Evolutionary conservation across 2,888 invertebrate genomes (phyloP), one percentile per base, ranked within the genome.

Genomic region (Plemyria rubiginata): DNA sequence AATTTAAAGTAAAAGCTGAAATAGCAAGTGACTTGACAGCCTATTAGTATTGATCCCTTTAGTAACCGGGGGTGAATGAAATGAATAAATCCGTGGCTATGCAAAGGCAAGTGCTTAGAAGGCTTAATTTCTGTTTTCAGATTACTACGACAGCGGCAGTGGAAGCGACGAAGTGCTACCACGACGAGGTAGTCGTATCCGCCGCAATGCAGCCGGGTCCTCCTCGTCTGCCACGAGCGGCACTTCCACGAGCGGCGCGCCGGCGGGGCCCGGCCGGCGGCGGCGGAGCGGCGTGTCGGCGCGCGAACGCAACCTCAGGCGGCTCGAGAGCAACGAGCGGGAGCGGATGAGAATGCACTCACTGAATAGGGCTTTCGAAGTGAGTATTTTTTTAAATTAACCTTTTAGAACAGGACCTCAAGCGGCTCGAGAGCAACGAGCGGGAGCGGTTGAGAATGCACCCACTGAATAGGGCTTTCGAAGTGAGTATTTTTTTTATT

Each of bases 331-430:
- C 86, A 98, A 98, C 85, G 98, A 98, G 85, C 93, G 98, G 56
- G 98, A 98, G 87, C 93, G 98, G 62, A 97, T 97, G 96, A 94
- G 98, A 75, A 98, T 98, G 98, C 98, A 98, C 85, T 96, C 96
- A 56, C 94, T 98, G 61, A 98, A 98, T 36, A 22, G 55, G 16
- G 55, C 55, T 0, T 55, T 55, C 11, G 58, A 58, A 45, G 50
- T 58, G 56, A 51, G 49, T 62, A 11, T 28, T 52, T 62, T 32
- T 2, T 5, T 32, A 22, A n/a, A n/a, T n/a, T n/a, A n/a, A n/a
- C n/a, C n/a, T n/a, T n/a, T n/a, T n/a, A n/a, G 98, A 98, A 81
- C 93, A 98, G 68, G 98, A 98, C 87, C 90, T 97, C 64, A 94
- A 98, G 54, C 94, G 98, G 61, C 93, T 98, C 55, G 98, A 98